Base-by-base conservation (phyloP, 2,113 vertebrate species). In the Saccopteryx leptura region DNA sequence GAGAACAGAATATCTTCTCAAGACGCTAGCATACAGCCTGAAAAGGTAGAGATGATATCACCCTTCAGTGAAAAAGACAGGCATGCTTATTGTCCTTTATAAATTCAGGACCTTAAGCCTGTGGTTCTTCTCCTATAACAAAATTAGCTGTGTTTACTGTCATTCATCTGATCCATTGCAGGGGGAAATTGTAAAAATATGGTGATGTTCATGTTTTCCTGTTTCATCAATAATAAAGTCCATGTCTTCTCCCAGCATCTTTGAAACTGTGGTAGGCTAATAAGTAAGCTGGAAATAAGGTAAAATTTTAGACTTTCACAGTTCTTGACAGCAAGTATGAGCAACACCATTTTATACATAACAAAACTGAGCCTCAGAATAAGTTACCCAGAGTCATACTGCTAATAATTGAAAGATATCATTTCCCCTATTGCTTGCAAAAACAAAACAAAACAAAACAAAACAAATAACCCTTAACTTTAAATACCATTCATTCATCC, bases 291-390 rank as follows among this genome's bases (percentile, higher is more conserved):
- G 28, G 10, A 26, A 39, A 13, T 24, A 9, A 28, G 52, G 24
- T 61, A 94, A 94, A 83, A 83, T 21, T 50, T 90, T 13, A 54
- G 48, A 39, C 58, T 89, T 86, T 74, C 87, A 78, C 24, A 66
- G 11, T 78, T 78, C 61, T 76, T 88, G 23, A 81, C 26, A 92
- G 8, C 74, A 12, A 4, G 24, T n/a, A 33, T 82, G 61, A 69
- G 15, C 58, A 52, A 74, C 66, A 58, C 9, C 46, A 33, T 82
- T 93, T 90, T 75, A 87, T 24, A 95, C 24, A 17, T 33, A 66
- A 88, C 48, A 23, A 88, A 90, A 83, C 9, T 63, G 19, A 90
- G 21, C 46, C 26, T 91, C 24, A 78, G 21, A 92, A 66, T 18
- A 60, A 84, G 11, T 21, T 58, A 79, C 31, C 56, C 72, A 72